These are phyloP conservation scores for Boloria selene DNA, from an alignment of 2,888 invertebrate genomes.

Conservation along the genomic window DNA sequence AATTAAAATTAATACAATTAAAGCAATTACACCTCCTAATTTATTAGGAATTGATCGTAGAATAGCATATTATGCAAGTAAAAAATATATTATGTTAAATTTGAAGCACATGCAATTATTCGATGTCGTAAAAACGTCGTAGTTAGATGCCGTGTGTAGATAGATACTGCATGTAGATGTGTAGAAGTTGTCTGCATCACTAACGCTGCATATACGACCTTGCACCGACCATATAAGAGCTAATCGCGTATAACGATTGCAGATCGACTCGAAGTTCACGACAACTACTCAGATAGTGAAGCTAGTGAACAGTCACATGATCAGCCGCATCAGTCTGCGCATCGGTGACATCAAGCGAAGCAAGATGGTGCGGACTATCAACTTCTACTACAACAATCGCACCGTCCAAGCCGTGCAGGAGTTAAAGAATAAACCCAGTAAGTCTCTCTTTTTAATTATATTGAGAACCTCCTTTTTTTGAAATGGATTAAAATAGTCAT, in stretches of 20 bases:
- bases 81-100: too few relatives aligned
- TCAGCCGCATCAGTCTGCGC: constrained; percentile 95
- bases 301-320: constrained; percentile 96
- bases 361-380: constrained; percentile 98
- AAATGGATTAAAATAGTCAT: too few relatives aligned
- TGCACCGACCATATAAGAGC: constrained; percentile 50
- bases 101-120: background rate
- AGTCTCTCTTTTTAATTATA: constrained; percentile 45
- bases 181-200: constrained; percentile 18
- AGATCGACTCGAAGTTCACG: constrained; percentile 97
- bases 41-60: too few relatives aligned
- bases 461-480: too few relatives aligned
- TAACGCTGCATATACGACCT: constrained; percentile 21
- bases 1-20: too few relatives aligned
- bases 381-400: constrained; percentile 98
- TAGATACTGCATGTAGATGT: constrained; percentile 24
- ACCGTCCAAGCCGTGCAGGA: constrained; percentile 98
- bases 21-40: too few relatives aligned
- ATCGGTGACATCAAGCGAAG: constrained; percentile 97
- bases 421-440: constrained; percentile 94
- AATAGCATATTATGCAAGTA: too few relatives aligned
- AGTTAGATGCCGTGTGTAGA: constrained; percentile 13
- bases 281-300: constrained; percentile 99
- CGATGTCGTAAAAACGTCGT: background rate
- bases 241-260: constrained; percentile 55